A percentile compares a stretch with the other conserved stretches of the same genome.
Conservation (phyloP, 2,113 vertebrate species). For the Apistogramma diplotaenia region DNA sequence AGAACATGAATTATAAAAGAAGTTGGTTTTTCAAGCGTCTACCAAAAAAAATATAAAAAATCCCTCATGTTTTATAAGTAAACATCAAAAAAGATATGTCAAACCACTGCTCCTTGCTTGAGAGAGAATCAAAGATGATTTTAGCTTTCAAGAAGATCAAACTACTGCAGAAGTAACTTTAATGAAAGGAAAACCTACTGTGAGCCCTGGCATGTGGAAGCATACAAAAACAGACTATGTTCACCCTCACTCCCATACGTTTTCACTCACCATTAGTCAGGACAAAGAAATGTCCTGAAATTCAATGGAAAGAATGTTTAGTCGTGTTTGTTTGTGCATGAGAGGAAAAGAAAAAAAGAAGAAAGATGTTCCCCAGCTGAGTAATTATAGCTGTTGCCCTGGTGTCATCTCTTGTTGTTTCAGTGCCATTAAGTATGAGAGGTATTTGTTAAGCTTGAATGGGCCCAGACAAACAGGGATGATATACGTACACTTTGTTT, state of each 20-base stretch:
- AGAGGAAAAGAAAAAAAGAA: conserved; percentile 12
- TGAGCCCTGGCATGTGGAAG: conserved; percentile 18
- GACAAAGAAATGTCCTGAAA: conserved; percentile 19
- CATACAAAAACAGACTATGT: conserved; percentile 11
- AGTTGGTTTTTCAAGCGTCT: conserved; percentile 4
- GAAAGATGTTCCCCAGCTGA: conserved; percentile 37
- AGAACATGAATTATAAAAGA: background rate
- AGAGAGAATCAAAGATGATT: conserved; percentile 43
- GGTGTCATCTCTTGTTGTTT: conserved; percentile 55
- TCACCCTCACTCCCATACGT: background rate
- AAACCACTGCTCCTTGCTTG: conserved; percentile 1
- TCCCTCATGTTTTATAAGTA: conserved; percentile 44
- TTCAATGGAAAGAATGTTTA: conserved; percentile 15
- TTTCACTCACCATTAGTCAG: conserved; percentile 20
- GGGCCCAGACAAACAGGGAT: conserved; percentile 50
- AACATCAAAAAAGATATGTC: conserved; percentile 37
- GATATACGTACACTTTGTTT: conserved; percentile 47
- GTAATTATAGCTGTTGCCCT: conserved; percentile 38
- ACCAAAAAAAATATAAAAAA: background rate
- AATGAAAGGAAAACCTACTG: conserved; percentile 33
- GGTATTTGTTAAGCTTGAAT: conserved; percentile 49
- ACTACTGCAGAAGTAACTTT: conserved; percentile 11
- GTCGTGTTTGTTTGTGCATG: conserved; percentile 30
- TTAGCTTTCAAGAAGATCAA: conserved; percentile 42
- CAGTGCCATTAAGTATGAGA: conserved; percentile 51